Conservation (phyloP, 2,888 invertebrate species). For the Acanthopleura granulata region DNA sequence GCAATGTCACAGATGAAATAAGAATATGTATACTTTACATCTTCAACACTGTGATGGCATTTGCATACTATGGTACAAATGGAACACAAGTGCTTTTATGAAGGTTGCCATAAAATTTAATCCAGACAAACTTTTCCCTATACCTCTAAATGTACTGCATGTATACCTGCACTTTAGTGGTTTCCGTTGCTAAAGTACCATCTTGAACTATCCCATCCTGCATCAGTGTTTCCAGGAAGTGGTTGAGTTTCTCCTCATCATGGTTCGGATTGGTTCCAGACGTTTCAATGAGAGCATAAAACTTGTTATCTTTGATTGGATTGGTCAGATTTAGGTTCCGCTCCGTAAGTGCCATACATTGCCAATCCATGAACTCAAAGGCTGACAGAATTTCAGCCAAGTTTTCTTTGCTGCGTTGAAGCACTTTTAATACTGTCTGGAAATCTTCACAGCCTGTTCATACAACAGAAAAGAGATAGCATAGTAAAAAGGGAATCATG, state of each 20-base stretch:
- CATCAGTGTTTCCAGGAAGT: slow-evolving; percentile 83
- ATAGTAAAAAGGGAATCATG: too few species aligned
- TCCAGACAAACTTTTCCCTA: too few species aligned
- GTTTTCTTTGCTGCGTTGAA: slow-evolving; percentile 79
- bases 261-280: slow-evolving; percentile 85
- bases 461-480: too few species aligned
- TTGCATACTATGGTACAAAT: too few species aligned
- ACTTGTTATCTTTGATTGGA: slow-evolving; percentile 66
- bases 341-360: slow-evolving; percentile 79
- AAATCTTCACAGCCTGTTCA: slow-evolving; percentile 81
- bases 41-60: too few species aligned
- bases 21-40: too few species aligned
- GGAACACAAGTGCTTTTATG: too few species aligned
- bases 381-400: slow-evolving; percentile 94
- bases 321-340: slow-evolving; percentile 75
- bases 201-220: slow-evolving; percentile 80
- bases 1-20: too few species aligned
- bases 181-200: slow-evolving; percentile 89
- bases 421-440: slow-evolving; percentile 82
- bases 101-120: too few species aligned
- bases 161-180: slow-evolving; percentile 81
- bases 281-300: slow-evolving; percentile 69
- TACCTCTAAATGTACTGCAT: too few species aligned
- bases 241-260: slow-evolving; percentile 87
- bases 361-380: slow-evolving; percentile 92